phyloP scores from a whole-genome alignment of 1,140 invertebrate genomes.

The Drosophila sturtevanti region DNA sequence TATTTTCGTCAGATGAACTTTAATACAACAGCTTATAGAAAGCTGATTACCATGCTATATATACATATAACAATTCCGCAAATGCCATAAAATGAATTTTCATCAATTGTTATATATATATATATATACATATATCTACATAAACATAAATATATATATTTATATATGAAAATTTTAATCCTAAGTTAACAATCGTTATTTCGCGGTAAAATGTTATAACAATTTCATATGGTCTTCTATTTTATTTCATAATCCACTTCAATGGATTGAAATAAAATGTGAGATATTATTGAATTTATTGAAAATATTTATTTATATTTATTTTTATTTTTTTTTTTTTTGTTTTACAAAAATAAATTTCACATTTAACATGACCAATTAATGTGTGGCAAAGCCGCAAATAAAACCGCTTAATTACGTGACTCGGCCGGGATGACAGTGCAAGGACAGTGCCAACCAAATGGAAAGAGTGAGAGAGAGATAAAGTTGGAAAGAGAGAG shows the following conservation, averaged over 20 bases:
- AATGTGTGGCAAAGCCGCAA: conserved; percentile 78
- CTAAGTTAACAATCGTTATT: conserved; percentile 1
- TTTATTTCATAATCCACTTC: conserved; percentile 13
- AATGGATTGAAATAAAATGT: conserved; percentile 26
- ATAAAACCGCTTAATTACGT: conserved; percentile 81
- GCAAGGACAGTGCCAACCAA: conserved; percentile 9
- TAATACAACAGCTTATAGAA: no score
- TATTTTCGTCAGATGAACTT: no score
- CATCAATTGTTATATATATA: background rate
- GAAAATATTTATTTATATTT: conserved; percentile 20
- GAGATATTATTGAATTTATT: conserved; percentile 50
- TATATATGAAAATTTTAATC: background rate
- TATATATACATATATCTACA: no score
- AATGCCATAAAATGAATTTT: background rate
- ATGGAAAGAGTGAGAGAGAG: conserved; percentile 8
- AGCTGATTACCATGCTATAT: background rate
- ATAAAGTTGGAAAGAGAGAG: conserved; percentile 3
- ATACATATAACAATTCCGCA: background rate
- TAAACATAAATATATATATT: background rate
- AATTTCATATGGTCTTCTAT: background rate
- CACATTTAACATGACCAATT: conserved; percentile 76
- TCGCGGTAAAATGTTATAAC: background rate
- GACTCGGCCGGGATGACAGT: conserved; percentile 50
- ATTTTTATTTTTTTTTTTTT: background rate
- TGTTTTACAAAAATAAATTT: conserved; percentile 67